Evolutionary conservation across 23 tunicate genomes (phyloP), one percentile per base, ranked within the genome.

Genomic region (Halocynthia aurantium): DNA sequence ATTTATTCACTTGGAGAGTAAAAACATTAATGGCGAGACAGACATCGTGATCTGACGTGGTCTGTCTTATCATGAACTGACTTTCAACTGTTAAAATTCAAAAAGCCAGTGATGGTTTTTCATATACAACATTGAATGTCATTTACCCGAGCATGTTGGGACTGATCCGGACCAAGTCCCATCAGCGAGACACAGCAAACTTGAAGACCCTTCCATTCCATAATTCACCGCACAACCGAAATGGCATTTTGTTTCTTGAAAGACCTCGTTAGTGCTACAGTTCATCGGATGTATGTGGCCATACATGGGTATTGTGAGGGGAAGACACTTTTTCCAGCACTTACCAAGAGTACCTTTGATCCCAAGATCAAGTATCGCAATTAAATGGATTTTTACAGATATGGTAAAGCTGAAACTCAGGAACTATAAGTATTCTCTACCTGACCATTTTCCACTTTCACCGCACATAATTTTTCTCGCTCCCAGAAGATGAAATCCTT

Each of bases 51-150:
- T 76, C 81, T 51, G 70, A 64, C 6, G 71, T 21, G 10, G 78
- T 76, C 63, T 87, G 93, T 60, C 84, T 80, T 10, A 87, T 87
- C 93, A 87, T 61, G 50, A 86, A 86, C 61, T 86, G 91, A 8
- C 58, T 80, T 57, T 86, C 85, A 44, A 51, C 91, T 86, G 57
- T n/a, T 54, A 50, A 61, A 22, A 11, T 11, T 50, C 40, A 72
- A 72, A 17, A 19, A 1, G 64, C 2, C n/a, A n/a, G 64, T 60
- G 2, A 60, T 60, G 2, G n/a, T 1, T 15, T 60, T 60, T 15
- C 17, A 15, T 15, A 60, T n/a, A 15, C 17, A 60, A n/a, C 17
- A n/a, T 15, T 15, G n/a, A 60, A 15, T 60, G 17, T 60, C 17
- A 60, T 64, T 53, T 10, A 44, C 13, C 10, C 51, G 12, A 75